A percentile compares a stretch with the other conserved stretches of the same genome.
phyloP scores from a whole-genome alignment of 1,140 invertebrate species.

The Drosophila arizonae region DNA sequence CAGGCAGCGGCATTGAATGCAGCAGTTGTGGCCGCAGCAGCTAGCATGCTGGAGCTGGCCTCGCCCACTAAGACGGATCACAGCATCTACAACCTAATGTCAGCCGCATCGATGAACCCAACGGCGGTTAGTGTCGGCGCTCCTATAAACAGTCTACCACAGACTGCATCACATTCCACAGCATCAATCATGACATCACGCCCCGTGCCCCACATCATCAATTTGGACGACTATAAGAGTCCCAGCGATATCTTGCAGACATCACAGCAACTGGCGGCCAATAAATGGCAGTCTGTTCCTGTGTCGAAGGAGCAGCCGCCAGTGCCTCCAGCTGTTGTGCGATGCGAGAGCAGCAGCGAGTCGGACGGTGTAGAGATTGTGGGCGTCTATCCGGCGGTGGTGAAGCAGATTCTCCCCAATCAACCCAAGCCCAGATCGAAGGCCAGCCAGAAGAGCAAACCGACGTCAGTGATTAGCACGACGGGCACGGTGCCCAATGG shows the following conservation, averaged over 20 bases:
- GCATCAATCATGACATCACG: conserved; percentile 21
- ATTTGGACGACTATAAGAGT: conserved; percentile 73
- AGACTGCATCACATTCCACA: conserved; percentile 59
- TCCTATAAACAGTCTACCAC: conserved; percentile 15
- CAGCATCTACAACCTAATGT: conserved; percentile 64
- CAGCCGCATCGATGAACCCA: conserved; percentile 40
- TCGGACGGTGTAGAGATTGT: conserved; percentile 80
- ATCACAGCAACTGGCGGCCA: conserved; percentile 69
- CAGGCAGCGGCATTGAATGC: conserved; percentile 55
- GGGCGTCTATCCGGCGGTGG: conserved; percentile 60
- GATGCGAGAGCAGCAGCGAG: conserved; percentile 73
- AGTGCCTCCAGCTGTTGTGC: conserved; percentile 21
- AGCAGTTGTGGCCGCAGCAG: conserved; percentile 36
- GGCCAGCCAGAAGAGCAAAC: conserved; percentile 44
- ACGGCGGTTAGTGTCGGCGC: conserved; percentile 3
- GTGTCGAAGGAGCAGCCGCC: neutral
- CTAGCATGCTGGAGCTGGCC: conserved; percentile 48
- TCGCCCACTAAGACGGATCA: conserved; percentile 65
- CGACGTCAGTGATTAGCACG: conserved; percentile 18
- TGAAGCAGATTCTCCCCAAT: neutral
- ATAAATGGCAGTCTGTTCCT: conserved; percentile 28
- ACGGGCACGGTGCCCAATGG: conserved; percentile 25
- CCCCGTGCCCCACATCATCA: conserved; percentile 61
- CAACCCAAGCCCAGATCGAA: conserved; percentile 32
- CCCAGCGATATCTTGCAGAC: conserved; percentile 73